Base-by-base conservation (phyloP, 2,797 vertebrate genomes). In the Phataginus tetradactyla region DNA sequence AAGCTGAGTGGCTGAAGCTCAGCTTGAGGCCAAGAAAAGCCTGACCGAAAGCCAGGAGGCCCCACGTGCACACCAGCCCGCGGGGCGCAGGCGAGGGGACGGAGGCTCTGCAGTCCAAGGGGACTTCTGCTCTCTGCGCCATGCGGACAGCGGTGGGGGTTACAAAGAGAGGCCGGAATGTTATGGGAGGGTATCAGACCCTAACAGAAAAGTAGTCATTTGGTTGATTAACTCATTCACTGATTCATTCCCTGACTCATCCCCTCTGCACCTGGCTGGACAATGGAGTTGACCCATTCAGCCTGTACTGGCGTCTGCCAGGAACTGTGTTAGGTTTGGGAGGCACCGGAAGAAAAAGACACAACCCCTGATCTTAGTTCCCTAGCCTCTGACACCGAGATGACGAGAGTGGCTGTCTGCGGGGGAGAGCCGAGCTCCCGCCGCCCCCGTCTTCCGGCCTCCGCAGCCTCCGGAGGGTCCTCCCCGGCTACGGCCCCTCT, bases 291-390 rank as follows among this genome's bases (percentile, higher is more conserved):
- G 64, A 53, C 66, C 57, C 61, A 59, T 18, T 51, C 63, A 17
- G 25, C 34, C 7, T 1, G 23, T 53, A 20, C 15, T 32, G 57
- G 45, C 21, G 29, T 57, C 90, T 86, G 57, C 92, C 72, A 61
- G 81, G 25, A 94, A 64, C 55, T 39, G 42, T 42, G 53, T 49
- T 64, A 32, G 59, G 23, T 83, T 72, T 71, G 79, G 45, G 61
- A 91, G 84, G 81, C 2, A 23, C 14, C 39, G 53, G 53, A 39
- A 90, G n/a, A 42, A 84, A 93, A 84, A 57, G 57, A 79, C 74
- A 61, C 32, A 64, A 18, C 5, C 7, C 4, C 4, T 17, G 21
- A 55, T 95, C 74, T 93, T 69, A 10, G 90, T 86, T 75, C 89
- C 39, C 71, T 83, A 53, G 27, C 27, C 23, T 53, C 4, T 32